Evolutionary conservation across 2,113 vertebrate genomes (phyloP).

Genomic region (Macaca mulatta): DNA sequence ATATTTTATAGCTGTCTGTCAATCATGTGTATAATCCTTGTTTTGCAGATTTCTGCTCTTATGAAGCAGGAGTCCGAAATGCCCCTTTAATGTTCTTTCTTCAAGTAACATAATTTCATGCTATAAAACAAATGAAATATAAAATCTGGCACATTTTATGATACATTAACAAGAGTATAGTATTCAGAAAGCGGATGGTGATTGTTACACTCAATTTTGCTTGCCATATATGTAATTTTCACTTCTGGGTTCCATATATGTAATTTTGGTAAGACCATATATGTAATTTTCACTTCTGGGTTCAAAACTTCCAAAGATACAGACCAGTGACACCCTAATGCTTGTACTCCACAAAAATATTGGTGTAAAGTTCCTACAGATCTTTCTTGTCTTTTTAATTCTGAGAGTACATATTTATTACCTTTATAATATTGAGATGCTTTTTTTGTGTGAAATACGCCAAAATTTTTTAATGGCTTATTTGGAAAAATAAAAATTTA

Average conservation of each 20-base stretch:
- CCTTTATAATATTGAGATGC: not conserved
- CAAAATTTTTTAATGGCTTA: not conserved
- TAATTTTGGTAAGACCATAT: not conserved
- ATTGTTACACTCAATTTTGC: not conserved
- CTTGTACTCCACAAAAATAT: not conserved
- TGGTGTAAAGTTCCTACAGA: not conserved
- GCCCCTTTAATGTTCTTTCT: not conserved
- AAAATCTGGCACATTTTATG: constrained; percentile 13
- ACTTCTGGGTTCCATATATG: not conserved
- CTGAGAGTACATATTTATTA: not conserved
- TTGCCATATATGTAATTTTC: not conserved
- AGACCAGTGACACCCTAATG: not conserved
- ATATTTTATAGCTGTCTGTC: not conserved
- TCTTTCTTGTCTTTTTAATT: not conserved
- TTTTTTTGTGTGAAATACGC: constrained; percentile 16
- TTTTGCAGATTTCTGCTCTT: not conserved
- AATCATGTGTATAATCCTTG: not conserved
- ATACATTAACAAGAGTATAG: not conserved
- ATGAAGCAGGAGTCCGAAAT: not conserved
- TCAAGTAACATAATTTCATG: constrained; percentile 23
- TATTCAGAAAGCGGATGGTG: not conserved
- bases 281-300: not conserved
- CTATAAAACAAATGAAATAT: not conserved
- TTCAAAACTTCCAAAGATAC: not conserved
- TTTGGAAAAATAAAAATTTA: not conserved